Evolutionary conservation across 2,113 vertebrate genomes (phyloP), one percentile per base, ranked within the genome.

Genomic region (Myanophis thanlyinensis): DNA sequence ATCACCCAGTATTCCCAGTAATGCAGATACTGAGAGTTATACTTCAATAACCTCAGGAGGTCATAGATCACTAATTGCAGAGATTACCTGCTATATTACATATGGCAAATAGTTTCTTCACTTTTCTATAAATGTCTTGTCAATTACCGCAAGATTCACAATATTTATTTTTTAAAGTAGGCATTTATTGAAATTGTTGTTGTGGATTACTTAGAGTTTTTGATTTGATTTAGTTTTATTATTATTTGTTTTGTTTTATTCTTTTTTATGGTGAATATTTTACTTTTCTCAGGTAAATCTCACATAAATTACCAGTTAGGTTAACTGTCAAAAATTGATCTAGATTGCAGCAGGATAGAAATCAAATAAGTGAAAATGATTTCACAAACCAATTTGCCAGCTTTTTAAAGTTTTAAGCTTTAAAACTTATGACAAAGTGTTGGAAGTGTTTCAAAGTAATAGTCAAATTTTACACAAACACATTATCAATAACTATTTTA

Each of bases 401-500:
- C 2, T 25, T 4, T 52, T 85, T 85, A 54, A 23, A 46, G 13
- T 67, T 35, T 35, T 67, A 67, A 35, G n/a, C 1, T 44, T 85
- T 85, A 54, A 13, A 46, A 27, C 3, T 44, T n/a, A 25, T 67
- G 46, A 9, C 5, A 7, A 59, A n/a, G 30, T 4, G 12, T 13
- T 40, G 54, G 25, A 48, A 23, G 13, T 5, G 48, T 90, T 96
- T 91, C 67, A 92, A 51, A 93, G 67, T 54, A 80, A 12, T 44
- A 89, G 44, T 46, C 51, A 89, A 54, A 47, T 52, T 56, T 49
- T 25, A 62, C 85, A 30, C 44, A 7, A 15, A 44, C 18, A 89
- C 18, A 62, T 0, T 93, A 87, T 86, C 35, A 80, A 54, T 96
- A 93, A 94, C 35, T 80, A 80, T 91, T 94, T 85, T 90, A 93